A percentile compares a stretch with the other conserved stretches of the same genome.
These are phyloP conservation scores for Calliphora vicina DNA, from an alignment of 1,140 invertebrate species.

Conservation along the genomic window DNA sequence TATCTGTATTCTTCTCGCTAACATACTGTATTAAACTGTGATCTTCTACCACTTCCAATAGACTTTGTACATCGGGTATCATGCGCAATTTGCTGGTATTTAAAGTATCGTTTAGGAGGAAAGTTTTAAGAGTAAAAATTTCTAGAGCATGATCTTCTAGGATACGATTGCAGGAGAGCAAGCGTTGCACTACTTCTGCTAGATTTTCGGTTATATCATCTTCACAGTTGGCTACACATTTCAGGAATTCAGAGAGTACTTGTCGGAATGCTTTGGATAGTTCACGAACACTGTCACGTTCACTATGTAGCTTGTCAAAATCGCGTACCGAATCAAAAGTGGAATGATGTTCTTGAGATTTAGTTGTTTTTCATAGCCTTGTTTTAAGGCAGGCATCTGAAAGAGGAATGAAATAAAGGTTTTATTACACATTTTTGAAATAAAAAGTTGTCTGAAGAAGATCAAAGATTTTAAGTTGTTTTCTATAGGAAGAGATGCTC, in stretches of 20 bases:
- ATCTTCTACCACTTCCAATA: constrained; percentile 65
- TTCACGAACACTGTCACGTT: constrained; percentile 61
- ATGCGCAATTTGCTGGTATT: constrained; percentile 64
- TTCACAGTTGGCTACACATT: constrained; percentile 77
- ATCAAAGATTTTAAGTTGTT: too few relatives aligned
- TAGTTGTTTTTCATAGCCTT: constrained; percentile 61
- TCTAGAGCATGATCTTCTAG: constrained; percentile 51
- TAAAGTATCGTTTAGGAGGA: constrained; percentile 43
- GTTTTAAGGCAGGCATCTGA: constrained; percentile 65
- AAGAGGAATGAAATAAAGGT: too few relatives aligned
- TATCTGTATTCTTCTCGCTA: constrained; percentile 55
- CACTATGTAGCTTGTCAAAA: constrained; percentile 67
- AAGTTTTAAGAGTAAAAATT: constrained; percentile 46
- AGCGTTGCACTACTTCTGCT: constrained; percentile 68
- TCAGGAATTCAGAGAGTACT: constrained; percentile 72
- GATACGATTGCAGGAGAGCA: constrained; percentile 49
- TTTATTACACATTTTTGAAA: too few relatives aligned
- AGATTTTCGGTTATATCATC: constrained; percentile 79
- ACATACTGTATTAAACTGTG: constrained; percentile 58
- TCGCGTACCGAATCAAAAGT: constrained; percentile 68
- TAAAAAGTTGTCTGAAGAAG: too few relatives aligned
- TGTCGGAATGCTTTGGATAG: constrained; percentile 57
- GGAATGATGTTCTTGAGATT: constrained; percentile 65
- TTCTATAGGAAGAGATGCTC: too few relatives aligned
- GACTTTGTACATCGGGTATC: constrained; percentile 72